phyloP scores from a whole-genome alignment of 2,113 vertebrate genomes.

The Hemiscyllium ocellatum region DNA sequence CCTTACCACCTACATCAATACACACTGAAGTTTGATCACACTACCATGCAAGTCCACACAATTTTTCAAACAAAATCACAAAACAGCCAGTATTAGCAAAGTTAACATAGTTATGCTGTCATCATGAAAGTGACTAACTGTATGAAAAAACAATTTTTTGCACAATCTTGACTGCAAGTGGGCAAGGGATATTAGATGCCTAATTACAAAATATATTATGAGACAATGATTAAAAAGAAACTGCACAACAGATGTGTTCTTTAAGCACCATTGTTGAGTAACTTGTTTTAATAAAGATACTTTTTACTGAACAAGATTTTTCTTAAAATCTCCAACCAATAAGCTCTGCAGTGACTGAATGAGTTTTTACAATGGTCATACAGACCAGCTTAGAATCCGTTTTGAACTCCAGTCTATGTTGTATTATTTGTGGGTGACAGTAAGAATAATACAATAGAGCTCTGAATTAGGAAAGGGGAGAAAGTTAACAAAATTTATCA shows the following conservation, averaged over 20 bases:
- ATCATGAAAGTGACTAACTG: neutral
- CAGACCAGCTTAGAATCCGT: neutral
- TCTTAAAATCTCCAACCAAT: neutral
- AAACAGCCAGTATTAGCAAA: neutral
- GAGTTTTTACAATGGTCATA: neutral
- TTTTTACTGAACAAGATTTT: neutral
- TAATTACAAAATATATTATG: neutral
- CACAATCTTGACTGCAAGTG: neutral
- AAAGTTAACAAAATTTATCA: neutral
- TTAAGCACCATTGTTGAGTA: neutral
- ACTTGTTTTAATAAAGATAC: neutral
- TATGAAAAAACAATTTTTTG: no score
- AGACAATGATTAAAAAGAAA: neutral
- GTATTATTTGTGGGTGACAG: neutral
- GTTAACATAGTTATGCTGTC: neutral
- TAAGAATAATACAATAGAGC: neutral
- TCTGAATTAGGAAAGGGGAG: neutral
- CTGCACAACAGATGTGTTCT: neutral
- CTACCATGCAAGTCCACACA: neutral
- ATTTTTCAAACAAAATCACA: neutral
- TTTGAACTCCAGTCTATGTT: neutral
- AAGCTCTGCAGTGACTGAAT: neutral
- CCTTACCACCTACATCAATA: neutral
- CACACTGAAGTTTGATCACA: neutral
- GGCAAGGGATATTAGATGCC: neutral